A percentile compares a stretch with the other conserved stretches of the same genome.
Conservation (phyloP, 2,888 invertebrate species). For the Brachyptera putata region DNA sequence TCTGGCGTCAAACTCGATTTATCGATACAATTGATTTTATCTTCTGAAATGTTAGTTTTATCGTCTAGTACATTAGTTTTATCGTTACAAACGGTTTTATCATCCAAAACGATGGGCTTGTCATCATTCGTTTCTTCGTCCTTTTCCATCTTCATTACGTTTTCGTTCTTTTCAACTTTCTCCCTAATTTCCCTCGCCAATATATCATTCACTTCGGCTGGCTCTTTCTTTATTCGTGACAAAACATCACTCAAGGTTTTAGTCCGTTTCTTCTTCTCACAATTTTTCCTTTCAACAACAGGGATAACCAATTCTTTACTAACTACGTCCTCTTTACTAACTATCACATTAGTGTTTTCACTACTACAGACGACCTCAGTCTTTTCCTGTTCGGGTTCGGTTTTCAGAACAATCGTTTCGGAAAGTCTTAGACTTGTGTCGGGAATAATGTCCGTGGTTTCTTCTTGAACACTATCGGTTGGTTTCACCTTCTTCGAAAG, state of each 20-base stretch:
- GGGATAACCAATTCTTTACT: constrained; percentile 8
- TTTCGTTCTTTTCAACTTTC: constrained; percentile 38
- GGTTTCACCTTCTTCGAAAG: constrained; percentile 45
- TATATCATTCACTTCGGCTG: constrained; percentile 48
- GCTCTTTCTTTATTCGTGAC: constrained; percentile 58
- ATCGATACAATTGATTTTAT: neutral
- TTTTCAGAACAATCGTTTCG: constrained; percentile 39
- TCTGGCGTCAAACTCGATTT: neutral
- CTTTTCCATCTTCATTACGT: constrained; percentile 36
- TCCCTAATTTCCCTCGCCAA: constrained; percentile 43
- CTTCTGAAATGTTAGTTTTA: constrained; percentile 29
- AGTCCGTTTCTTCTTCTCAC: constrained; percentile 46
- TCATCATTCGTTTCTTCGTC: constrained; percentile 33
- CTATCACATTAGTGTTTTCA: constrained; percentile 29
- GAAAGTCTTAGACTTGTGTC: constrained; percentile 31
- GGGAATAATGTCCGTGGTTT: constrained; percentile 45
- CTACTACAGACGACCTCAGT: constrained; percentile 27
- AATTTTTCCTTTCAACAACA: constrained; percentile 34
- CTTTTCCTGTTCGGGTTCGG: constrained; percentile 25
- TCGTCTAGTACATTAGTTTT: constrained; percentile 23
- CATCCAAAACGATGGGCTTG: constrained; percentile 31
- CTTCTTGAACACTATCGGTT: constrained; percentile 40
- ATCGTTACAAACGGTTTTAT: constrained; percentile 32
- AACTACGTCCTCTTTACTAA: constrained; percentile 24
- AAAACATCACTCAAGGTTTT: constrained; percentile 58